Evolutionary conservation across 2,888 invertebrate species (phyloP).

Genomic region (Acrobasis repandana): DNA sequence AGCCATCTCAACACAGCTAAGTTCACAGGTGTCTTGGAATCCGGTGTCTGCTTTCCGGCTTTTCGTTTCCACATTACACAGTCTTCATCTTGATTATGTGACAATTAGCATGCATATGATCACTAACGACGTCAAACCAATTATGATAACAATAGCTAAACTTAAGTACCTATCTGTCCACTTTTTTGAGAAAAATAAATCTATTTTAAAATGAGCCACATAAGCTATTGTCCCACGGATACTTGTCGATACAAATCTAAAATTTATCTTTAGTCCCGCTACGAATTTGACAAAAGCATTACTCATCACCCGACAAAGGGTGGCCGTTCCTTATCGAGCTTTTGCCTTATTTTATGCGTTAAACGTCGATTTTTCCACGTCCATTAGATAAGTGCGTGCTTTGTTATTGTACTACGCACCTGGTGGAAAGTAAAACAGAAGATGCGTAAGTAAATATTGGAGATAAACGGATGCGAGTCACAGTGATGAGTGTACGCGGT

Average conservation of each 20-base stretch:
- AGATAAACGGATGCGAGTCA: conserved; percentile 29
- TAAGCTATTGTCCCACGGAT: background rate
- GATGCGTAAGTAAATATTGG: conserved; percentile 34
- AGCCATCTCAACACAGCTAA: too few species aligned
- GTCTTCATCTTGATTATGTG: too few species aligned
- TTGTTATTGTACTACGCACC: conserved; percentile 22
- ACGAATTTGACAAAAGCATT: conserved; percentile 1
- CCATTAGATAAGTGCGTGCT: conserved; percentile 1
- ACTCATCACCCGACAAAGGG: background rate
- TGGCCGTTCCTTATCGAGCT: background rate
- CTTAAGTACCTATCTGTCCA: too few species aligned
- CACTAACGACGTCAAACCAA: too few species aligned
- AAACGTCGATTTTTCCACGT: background rate
- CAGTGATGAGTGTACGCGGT: background rate
- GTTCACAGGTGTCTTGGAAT: too few species aligned
- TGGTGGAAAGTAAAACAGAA: conserved; percentile 28
- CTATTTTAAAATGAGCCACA: background rate
- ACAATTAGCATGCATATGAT: too few species aligned
- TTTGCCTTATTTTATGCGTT: background rate
- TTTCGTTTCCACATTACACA: too few species aligned
- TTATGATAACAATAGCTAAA: too few species aligned
- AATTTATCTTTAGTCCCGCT: background rate
- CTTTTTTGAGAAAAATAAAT: too few species aligned
- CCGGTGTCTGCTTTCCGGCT: too few species aligned
- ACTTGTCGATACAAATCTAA: background rate